A percentile compares a stretch with the other conserved stretches of the same genome.
Conservation (phyloP, 2,888 invertebrate species). For the Conops quadrifasciatus region DNA sequence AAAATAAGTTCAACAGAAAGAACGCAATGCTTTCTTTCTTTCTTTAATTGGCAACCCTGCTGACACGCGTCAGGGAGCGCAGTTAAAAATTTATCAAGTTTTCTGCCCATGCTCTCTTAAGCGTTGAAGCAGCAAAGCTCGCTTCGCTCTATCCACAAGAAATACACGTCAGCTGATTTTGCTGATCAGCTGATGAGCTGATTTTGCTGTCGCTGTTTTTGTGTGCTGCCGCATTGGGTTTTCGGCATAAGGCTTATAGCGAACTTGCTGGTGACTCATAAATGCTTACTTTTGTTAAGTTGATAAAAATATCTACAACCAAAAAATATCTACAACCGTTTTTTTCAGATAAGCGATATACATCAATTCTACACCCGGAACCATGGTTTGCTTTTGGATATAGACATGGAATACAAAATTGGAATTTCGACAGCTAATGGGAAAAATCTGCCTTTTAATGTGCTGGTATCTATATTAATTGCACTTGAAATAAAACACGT, state of each 20-base stretch:
- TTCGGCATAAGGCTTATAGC: neutral
- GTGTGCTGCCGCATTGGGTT: too few relatives aligned
- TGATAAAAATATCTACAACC: slow-evolving; percentile 6
- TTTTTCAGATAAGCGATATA: slow-evolving; percentile 73
- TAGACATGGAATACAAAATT: slow-evolving; percentile 66
- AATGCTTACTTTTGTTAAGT: neutral
- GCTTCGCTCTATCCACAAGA: too few relatives aligned
- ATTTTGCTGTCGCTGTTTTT: too few relatives aligned
- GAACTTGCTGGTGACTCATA: neutral
- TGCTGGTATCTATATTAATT: slow-evolving; percentile 25
- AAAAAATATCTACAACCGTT: slow-evolving; percentile 16
- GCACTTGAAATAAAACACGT: slow-evolving; percentile 33
- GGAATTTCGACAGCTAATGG: slow-evolving; percentile 53
- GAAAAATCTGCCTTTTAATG: slow-evolving; percentile 15
- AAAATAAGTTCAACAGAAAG: too few relatives aligned
- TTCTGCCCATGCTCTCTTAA: too few relatives aligned
- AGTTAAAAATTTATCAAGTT: too few relatives aligned
- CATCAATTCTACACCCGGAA: slow-evolving; percentile 78
- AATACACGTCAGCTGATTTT: too few relatives aligned
- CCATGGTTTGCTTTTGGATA: slow-evolving; percentile 65
- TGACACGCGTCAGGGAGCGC: too few relatives aligned
- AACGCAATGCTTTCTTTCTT: too few relatives aligned
- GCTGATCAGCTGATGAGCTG: too few relatives aligned
- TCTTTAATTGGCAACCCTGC: too few relatives aligned
- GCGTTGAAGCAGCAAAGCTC: too few relatives aligned